Conservation (phyloP, 2,113 vertebrate species). For the Catagonus wagneri region DNA sequence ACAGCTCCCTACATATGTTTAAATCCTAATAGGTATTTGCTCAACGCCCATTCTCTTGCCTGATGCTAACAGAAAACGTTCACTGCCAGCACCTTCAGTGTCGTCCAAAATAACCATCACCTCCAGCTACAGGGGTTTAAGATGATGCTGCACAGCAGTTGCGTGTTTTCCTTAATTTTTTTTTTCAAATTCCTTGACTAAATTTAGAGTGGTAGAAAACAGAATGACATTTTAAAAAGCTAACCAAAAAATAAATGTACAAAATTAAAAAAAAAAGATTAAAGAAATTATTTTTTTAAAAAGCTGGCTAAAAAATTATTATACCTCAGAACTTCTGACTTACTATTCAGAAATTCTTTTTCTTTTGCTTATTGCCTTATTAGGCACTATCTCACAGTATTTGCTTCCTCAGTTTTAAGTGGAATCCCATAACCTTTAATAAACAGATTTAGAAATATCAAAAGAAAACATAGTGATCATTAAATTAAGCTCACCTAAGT, state of each 20-base stretch:
- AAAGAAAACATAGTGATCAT: not conserved
- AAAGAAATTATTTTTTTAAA: too few relatives aligned
- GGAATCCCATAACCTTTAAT: not conserved
- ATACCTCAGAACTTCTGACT: not conserved
- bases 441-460: not conserved
- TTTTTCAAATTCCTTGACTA: not conserved
- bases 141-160: rapidly evolving
- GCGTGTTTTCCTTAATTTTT: not conserved
- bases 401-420: not conserved
- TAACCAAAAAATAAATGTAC: not conserved
- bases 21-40: not conserved
- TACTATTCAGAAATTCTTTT: not conserved
- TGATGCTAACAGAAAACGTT: not conserved
- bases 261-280: too few relatives aligned
- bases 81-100: not conserved
- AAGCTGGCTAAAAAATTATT: not conserved
- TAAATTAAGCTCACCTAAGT: conserved; percentile 39
- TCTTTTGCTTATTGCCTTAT: not conserved
- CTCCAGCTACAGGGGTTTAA: not conserved
- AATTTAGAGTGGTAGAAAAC: not conserved
- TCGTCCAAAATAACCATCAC: not conserved
- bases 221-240: not conserved
- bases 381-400: not conserved
- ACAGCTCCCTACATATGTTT: not conserved
- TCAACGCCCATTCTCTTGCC: not conserved